Evolutionary conservation across 2,888 invertebrate genomes (phyloP), one percentile per base, ranked within the genome.

Genomic region (Ischnus inquisitorius): DNA sequence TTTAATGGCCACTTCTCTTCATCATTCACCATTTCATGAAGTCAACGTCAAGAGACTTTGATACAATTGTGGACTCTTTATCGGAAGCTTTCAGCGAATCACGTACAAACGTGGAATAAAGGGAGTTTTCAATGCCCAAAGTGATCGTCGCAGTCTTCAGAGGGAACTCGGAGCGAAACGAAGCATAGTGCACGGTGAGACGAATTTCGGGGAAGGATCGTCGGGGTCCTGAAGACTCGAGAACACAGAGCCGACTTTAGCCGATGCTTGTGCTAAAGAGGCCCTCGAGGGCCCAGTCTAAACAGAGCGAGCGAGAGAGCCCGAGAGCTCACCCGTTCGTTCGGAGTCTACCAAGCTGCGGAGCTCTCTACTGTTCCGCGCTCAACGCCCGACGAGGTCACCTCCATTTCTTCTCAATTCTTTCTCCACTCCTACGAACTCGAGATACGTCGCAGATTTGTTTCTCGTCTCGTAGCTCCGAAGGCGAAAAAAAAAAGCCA

Each of bases 201-300:
- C 85, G 82, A 79, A 85, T 86, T 85, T 86, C 84, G 83, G 72
- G 69, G 85, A 85, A 87, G 85, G 83, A 80, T 82, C 81, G 57
- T 60, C 51, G 72, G 80, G 80, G 77, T 83, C 83, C 83, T 75
- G 75, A 39, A 74, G 78, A 57, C 69, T 71, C 43, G 71, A 72
- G 80, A 80, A 34, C 12, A 22, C 80, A 67, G 72, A 69, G 72
- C 67, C 80, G 76, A 83, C 60, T 83, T 77, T 83, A 39, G 79
- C 79, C 65, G 71, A 65, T 76, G 76, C 68, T 64, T 79, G 74
- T 69, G 79, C 72, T 72, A 80, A 77, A 77, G 83, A 77, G 80
- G 80, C 71, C 80, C 80, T 80, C 72, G 75, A 79, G 83, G 77
- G 65, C 68, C 76, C 64, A 67, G 76, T 77, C 83, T 83, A 80